A percentile compares a stretch with the other conserved stretches of the same genome.
These are phyloP conservation scores for Dendronephthya gigantea DNA, from an alignment of 64 coral and sea anemone genomes.

Conservation along the genomic window DNA sequence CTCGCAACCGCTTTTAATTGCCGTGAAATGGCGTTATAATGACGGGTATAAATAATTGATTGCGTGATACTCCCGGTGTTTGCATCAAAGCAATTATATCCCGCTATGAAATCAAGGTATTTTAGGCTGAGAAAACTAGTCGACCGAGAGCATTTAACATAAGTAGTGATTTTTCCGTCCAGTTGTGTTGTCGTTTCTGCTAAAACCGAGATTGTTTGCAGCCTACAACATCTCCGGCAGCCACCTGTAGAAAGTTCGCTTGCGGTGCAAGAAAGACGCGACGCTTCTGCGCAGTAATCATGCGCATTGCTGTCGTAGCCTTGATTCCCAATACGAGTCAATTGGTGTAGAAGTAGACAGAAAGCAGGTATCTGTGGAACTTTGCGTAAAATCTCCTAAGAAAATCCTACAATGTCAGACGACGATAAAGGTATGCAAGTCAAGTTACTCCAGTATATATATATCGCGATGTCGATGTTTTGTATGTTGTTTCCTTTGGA, in stretches of 20 bases:
- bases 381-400: not conserved
- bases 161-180: not conserved
- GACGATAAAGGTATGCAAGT: not conserved
- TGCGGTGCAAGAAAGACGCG: not conserved
- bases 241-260: conserved; percentile 8
- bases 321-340: not conserved
- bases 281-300: not conserved
- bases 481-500: not conserved
- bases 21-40: not conserved
- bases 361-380: not conserved
- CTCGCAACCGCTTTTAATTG: not conserved
- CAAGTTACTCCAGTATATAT: not conserved
- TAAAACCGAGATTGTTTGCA: not conserved
- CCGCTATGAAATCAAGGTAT: not conserved
- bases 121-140: not conserved
- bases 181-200: not conserved
- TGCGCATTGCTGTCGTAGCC: not conserved
- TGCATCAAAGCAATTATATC: not conserved
- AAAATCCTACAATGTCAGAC: not conserved
- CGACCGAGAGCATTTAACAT: not conserved
- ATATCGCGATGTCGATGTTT: not conserved
- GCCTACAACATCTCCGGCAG: not conserved
- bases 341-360: not conserved
- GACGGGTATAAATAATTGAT: not conserved
- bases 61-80: not conserved